phyloP scores from a whole-genome alignment of 2,797 vertebrate species.

The Triplophysa yarkandensis region DNA sequence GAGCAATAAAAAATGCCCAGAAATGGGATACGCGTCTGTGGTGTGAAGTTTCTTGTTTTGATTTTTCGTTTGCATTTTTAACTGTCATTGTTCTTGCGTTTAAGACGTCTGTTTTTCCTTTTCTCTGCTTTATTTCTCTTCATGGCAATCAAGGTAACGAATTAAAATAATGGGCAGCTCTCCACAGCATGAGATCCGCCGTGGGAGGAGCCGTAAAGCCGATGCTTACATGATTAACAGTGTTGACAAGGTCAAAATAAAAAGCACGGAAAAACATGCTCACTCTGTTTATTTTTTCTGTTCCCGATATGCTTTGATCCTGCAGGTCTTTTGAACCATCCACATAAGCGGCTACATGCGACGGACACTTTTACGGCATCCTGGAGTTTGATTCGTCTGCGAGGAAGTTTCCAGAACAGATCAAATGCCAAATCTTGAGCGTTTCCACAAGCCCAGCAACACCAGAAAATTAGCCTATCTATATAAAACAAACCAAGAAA shows the following conservation, averaged over 20 bases:
- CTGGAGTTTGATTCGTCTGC: constrained; percentile 66
- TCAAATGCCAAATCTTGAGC: constrained; percentile 66
- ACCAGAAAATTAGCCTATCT: constrained; percentile 44
- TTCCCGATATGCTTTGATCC: constrained; percentile 75
- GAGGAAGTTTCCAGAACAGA: constrained; percentile 66
- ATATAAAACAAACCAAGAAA: constrained; percentile 50
- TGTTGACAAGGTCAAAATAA: constrained; percentile 51
- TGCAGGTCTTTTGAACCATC: constrained; percentile 70
- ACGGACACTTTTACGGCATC: constrained; percentile 75
- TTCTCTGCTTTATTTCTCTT: constrained; percentile 50
- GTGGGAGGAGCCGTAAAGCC: constrained; percentile 66
- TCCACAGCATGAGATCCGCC: constrained; percentile 60
- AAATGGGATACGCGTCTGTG: constrained; percentile 38
- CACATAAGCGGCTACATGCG: constrained; percentile 72
- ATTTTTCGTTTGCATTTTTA: constrained; percentile 48
- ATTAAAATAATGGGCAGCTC: constrained; percentile 62
- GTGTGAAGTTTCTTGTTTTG: constrained; percentile 52
- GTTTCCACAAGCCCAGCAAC: constrained; percentile 46
- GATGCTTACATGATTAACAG: constrained; percentile 66
- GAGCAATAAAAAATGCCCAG: constrained; percentile 45
- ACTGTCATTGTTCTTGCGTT: constrained; percentile 58
- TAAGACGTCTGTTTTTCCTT: constrained; percentile 54
- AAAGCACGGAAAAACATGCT: constrained; percentile 38
- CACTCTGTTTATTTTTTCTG: constrained; percentile 69
- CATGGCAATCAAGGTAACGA: constrained; percentile 64